Conservation (phyloP, 2,113 vertebrate genomes). For the Turdus rufiventris region DNA sequence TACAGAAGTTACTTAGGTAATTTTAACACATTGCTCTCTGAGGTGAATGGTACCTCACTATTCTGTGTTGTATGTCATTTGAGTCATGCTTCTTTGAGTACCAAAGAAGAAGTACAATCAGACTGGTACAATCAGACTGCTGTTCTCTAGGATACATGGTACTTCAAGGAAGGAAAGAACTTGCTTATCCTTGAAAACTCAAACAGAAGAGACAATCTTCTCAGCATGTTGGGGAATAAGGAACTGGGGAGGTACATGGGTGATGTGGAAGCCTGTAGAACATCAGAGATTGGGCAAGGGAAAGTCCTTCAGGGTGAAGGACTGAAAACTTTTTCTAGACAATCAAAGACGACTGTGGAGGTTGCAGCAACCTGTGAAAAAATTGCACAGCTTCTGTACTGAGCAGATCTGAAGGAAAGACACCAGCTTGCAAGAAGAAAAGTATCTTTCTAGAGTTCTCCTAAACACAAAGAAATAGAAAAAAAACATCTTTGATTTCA, state of each 20-base stretch:
- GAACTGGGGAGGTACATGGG: background rate
- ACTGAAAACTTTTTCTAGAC: background rate
- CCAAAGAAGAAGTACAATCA: background rate
- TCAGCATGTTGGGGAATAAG: background rate
- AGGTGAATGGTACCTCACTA: background rate
- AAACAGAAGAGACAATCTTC: background rate
- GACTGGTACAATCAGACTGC: background rate
- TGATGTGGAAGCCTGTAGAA: background rate
- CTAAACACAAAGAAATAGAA: background rate
- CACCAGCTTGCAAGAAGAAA: background rate
- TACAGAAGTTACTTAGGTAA: background rate
- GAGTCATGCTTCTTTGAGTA: accelerated
- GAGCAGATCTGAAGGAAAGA: background rate
- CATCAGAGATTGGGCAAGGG: accelerated
- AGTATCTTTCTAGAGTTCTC: background rate
- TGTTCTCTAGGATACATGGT: background rate
- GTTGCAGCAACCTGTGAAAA: background rate
- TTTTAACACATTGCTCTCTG: background rate
- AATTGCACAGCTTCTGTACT: background rate
- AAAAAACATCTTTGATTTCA: background rate
- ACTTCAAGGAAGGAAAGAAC: background rate
- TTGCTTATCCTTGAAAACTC: background rate
- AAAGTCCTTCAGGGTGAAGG: background rate
- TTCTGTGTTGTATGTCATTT: background rate
- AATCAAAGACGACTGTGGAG: background rate